Evolutionary conservation across 2,113 vertebrate species (phyloP), one percentile per base, ranked within the genome.

Genomic region (Oophaga pumilio): DNA sequence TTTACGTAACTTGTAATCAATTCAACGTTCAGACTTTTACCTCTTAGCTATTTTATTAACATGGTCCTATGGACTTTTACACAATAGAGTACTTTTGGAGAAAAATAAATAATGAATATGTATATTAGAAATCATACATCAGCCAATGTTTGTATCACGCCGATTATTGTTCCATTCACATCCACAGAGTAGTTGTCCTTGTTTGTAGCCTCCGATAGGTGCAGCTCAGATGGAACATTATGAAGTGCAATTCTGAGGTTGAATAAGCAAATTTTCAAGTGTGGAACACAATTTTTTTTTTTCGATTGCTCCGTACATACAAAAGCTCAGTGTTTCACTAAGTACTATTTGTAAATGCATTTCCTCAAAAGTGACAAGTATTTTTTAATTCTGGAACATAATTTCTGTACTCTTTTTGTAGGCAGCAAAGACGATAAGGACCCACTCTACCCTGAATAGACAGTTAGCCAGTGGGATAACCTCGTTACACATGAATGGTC

Each of bases 401-500:
- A 50, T 82, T 82, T 82, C 60, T 66, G 20, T 24, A 14, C 22
- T 26, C n/a, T 68, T 50, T 12, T n/a, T 68, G 6, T 24, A 53
- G 10, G 4, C 9, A 82, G 53, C 81, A 69, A 83, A 69, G n/a
- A 62, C 2, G 13, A 26, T 52, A 69, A 83, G 66, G 53, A n/a
- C 66, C 82, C 59, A 33, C 52, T 69, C 68, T n/a, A 57, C 15
- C 53, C 52, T 69, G 66, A 84, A 84, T 28, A 56, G 74, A 60
- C 43, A 28, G 43, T 52, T 50, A 62, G 33, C 73, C 57, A 52
- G 10, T 64, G 71, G 71, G 56, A 24, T 78, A 77, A 85, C 84
- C 84, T 64, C 33, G 28, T 85, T 85, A 85, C 14, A 78, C 57
- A 64, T 85, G 84, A 76, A 76, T 85, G 71, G 73, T 20, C 69